Conservation (phyloP, 2,888 invertebrate genomes). For the Sphaerophoria rueppellii region DNA sequence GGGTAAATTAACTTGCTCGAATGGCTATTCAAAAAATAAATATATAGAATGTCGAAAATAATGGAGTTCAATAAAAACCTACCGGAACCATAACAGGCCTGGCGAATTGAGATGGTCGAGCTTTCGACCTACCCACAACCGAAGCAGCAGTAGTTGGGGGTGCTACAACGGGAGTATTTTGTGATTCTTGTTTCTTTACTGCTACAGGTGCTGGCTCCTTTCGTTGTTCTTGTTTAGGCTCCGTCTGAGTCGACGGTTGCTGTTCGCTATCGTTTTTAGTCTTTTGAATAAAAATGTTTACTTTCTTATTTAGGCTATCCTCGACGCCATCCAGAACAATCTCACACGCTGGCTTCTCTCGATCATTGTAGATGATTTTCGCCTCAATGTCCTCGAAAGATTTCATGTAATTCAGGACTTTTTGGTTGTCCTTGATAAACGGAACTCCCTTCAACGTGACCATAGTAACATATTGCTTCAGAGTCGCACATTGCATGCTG, state of each 20-base stretch:
- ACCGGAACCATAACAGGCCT: slow-evolving; percentile 61
- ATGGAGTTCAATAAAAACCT: slow-evolving; percentile 1
- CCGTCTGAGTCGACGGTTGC: background rate
- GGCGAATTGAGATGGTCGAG: slow-evolving; percentile 45
- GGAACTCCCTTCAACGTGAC: slow-evolving; percentile 57
- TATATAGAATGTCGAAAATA: background rate
- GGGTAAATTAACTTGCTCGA: slow-evolving; percentile 42
- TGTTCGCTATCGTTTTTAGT: background rate
- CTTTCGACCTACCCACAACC: slow-evolving; percentile 3
- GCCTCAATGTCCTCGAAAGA: slow-evolving; percentile 67
- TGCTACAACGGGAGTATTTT: background rate
- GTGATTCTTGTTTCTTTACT: background rate
- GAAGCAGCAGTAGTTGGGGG: background rate
- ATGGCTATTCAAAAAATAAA: slow-evolving; percentile 52
- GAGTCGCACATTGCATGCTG: slow-evolving; percentile 50
- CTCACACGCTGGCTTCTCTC: slow-evolving; percentile 20
- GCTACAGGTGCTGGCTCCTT: too few species aligned
- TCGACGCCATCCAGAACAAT: slow-evolving; percentile 6
- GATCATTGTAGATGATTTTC: slow-evolving; percentile 43
- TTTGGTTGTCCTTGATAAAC: slow-evolving; percentile 21
- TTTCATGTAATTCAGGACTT: slow-evolving; percentile 55
- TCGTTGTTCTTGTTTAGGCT: background rate
- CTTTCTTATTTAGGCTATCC: slow-evolving; percentile 63
- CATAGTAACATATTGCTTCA: slow-evolving; percentile 61
- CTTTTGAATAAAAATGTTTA: slow-evolving; percentile 41